Base-by-base conservation (phyloP, 2,797 vertebrate species). In the Propithecus perrieri region DNA sequence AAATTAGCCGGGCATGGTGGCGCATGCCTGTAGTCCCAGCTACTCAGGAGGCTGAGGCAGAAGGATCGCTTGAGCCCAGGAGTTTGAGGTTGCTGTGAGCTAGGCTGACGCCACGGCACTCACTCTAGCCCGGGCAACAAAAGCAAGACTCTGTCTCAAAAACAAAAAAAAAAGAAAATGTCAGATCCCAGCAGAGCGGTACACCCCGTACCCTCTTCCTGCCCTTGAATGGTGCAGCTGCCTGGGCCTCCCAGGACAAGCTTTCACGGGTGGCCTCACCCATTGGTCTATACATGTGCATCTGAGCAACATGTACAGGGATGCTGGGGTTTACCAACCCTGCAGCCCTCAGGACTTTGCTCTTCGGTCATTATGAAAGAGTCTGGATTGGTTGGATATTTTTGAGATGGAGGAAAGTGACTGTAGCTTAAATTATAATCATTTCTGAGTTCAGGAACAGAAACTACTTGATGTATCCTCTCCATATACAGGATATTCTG, bases 361-460 rank as follows among this genome's bases (percentile, higher is more conserved):
- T 55, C 48, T 59, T 26, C 1, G 9, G 28, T 88, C 57, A 79
- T 93, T 85, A 57, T 67, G 46, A 43, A 89, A 55, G 78, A 75
- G 15, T 17, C 30, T 30, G 46, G 41, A 10, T 95, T 88, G 57
- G 43, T 59, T 85, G 28, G 55, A 9, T 53, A 50, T 35, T 74
- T 92, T 38, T 61, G 38, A 81, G 38, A 43, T 43, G 38, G 4
- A 81, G 38, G 78, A 43, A 15, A 81, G 55, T 81, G 78, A 30
- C 78, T 81, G 1, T 81, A 30, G 55, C 14, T 67, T 38, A 72
- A 81, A 22, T 63, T 80, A 75, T 85, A 33, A 28, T 93, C 48
- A 38, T 85, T 53, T 95, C 50, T 75, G 69, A 59, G 35, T 83
- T 91, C 55, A 89, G 69, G 74, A 93, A 72, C 30, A 20, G 55